phyloP scores from a whole-genome alignment of 2,888 invertebrate species.

The Frankliniella intonsa region DNA sequence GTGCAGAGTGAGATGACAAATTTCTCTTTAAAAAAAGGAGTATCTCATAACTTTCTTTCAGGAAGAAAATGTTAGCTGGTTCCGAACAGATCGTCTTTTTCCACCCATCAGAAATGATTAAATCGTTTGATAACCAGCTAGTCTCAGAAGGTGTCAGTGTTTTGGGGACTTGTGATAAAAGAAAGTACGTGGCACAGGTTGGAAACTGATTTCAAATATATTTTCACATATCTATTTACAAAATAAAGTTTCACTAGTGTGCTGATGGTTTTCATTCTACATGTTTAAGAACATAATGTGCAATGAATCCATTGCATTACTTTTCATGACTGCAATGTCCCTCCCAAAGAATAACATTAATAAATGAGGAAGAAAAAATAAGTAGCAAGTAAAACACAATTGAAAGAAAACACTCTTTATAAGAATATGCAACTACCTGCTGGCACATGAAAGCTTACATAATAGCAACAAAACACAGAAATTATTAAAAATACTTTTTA shows the following conservation, averaged over 20 bases:
- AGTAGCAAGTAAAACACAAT: background rate
- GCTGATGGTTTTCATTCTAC: background rate
- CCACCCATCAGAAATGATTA: too few species aligned
- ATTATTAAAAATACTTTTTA: background rate
- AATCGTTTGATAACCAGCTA: too few species aligned
- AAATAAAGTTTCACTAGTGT: conserved; percentile 25
- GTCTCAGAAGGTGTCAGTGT: too few species aligned
- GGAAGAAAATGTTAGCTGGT: too few species aligned
- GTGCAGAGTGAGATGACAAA: too few species aligned
- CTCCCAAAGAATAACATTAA: too few species aligned
- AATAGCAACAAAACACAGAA: background rate
- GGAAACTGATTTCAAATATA: conserved; percentile 23
- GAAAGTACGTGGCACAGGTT: background rate
- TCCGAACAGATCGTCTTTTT: too few species aligned
- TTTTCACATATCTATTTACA: conserved; percentile 21
- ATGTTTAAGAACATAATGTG: too few species aligned
- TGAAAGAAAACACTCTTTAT: background rate
- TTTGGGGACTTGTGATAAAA: background rate
- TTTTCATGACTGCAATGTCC: too few species aligned
- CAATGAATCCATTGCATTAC: too few species aligned
- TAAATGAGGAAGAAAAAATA: background rate
- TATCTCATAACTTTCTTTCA: too few species aligned
- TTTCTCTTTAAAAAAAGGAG: too few species aligned
- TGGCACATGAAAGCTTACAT: background rate
- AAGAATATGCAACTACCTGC: background rate